Evolutionary conservation across 37 sponge, comb jelly and placozoan species (phyloP).

Genomic region (Haliclona indistincta): DNA sequence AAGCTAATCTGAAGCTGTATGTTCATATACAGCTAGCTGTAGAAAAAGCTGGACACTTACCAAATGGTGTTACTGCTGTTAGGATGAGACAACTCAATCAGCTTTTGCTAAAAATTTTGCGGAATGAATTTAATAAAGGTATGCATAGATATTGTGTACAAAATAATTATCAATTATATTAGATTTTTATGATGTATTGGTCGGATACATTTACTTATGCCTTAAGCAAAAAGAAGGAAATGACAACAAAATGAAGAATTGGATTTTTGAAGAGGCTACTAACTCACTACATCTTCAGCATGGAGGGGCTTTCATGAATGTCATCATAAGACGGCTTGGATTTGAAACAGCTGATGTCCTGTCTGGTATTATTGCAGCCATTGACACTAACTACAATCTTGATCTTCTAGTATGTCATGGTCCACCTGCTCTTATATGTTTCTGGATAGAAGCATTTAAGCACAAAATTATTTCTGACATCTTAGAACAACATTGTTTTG

Average conservation of each 20-base stretch:
- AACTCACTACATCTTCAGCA: slow-evolving; percentile 35
- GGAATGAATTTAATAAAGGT: no score
- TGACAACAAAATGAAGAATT: slow-evolving; percentile 4
- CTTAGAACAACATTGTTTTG: no score
- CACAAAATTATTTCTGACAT: no score
- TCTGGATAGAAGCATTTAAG: no score
- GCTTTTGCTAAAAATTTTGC: no score
- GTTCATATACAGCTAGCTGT: no score
- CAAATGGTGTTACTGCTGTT: no score
- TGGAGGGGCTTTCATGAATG: slow-evolving; percentile 67
- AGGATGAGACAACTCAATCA: no score
- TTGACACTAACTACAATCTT: slow-evolving; percentile 65
- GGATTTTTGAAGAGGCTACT: slow-evolving; percentile 63
- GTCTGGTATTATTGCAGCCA: slow-evolving; percentile 53
- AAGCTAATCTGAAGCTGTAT: no score
- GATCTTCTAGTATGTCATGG: slow-evolving; percentile 23
- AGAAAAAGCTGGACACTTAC: no score
- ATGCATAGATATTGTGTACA: no score
- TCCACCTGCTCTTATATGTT: no score
- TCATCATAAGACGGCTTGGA: slow-evolving; percentile 44
- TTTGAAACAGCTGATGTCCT: slow-evolving; percentile 38
- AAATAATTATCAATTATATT: not conserved
- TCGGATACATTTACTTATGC: slow-evolving; percentile 26
- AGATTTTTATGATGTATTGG: slow-evolving; percentile 52
- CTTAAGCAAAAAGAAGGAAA: slow-evolving; percentile 43